Evolutionary conservation across 2,113 vertebrate species (phyloP).

Genomic region (Pipra filicauda): DNA sequence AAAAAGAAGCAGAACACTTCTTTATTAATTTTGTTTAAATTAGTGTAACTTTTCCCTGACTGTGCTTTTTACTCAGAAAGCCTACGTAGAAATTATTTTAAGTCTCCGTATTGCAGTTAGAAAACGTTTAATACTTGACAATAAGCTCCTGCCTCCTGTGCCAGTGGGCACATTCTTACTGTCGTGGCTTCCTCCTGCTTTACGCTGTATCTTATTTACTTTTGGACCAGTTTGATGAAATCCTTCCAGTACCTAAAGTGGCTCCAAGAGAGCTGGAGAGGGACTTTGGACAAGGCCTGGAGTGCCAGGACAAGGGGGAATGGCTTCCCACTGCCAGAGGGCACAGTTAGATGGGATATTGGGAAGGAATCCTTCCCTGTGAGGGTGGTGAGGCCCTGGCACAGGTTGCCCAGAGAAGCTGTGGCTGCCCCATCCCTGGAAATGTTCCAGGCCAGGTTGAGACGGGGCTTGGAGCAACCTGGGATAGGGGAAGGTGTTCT

Average conservation of each 20-base stretch:
- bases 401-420: not conserved
- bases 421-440: not conserved
- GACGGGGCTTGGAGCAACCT: not conserved
- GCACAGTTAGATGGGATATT: not conserved
- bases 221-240: not conserved
- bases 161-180: not conserved
- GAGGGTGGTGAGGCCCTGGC: not conserved
- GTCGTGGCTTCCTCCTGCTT: not conserved
- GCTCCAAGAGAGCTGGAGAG: not conserved
- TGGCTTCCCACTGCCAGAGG: not conserved
- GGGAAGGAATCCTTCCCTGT: not conserved
- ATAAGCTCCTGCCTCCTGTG: not conserved
- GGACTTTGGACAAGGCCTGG: not conserved
- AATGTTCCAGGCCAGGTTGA: not conserved
- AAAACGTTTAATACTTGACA: not conserved
- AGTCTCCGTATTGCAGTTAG: not conserved
- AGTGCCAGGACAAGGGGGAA: not conserved
- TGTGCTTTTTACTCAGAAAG: slow-evolving; percentile 15
- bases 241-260: not conserved
- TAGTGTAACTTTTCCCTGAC: slow-evolving; percentile 67
- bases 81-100: slow-evolving; percentile 30
- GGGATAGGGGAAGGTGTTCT: not conserved
- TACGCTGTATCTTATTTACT: not conserved
- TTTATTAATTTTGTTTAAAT: slow-evolving; percentile 82
- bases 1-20: slow-evolving; percentile 73